phyloP scores from a whole-genome alignment of 2,113 vertebrate genomes.

The Dromaius novaehollandiae region DNA sequence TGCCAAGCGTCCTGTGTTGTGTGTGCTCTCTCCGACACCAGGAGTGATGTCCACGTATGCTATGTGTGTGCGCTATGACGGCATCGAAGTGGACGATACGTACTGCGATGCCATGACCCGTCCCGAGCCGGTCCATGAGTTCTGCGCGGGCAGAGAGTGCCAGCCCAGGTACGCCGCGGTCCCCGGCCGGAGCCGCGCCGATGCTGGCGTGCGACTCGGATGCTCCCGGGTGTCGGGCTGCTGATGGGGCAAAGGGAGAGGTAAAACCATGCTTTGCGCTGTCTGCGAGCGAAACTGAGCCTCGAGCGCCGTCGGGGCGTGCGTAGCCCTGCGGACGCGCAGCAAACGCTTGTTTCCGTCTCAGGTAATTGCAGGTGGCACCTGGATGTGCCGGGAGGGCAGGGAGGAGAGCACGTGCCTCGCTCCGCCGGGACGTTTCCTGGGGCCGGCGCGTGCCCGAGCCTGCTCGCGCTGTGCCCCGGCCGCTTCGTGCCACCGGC shows the following conservation, averaged over 20 bases:
- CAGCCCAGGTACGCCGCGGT: constrained; percentile 86
- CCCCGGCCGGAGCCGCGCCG: background rate
- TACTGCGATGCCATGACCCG: constrained; percentile 94
- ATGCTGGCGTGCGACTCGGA: too few species aligned
- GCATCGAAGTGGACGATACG: constrained; percentile 91
- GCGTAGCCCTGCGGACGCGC: too few species aligned
- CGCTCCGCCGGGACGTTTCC: background rate
- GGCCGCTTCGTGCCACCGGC: too few species aligned
- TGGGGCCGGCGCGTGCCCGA: too few species aligned
- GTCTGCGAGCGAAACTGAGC: background rate
- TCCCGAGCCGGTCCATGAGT: constrained; percentile 94
- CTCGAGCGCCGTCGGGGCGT: background rate
- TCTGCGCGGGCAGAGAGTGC: constrained; percentile 95
- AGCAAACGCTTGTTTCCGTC: background rate
- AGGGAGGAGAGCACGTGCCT: background rate
- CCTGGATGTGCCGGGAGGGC: background rate
- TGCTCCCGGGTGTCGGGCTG: background rate
- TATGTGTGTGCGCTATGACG: constrained; percentile 95
- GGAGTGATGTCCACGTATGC: constrained; percentile 92
- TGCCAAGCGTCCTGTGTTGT: background rate
- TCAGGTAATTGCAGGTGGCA: rapidly evolving
- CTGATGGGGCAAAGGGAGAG: background rate
- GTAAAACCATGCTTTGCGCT: background rate
- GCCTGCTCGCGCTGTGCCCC: too few species aligned
- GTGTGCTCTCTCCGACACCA: constrained; percentile 65